Evolutionary conservation across 2,113 vertebrate genomes (phyloP).

Genomic region (Pseudorhombus dupliciocellatus): DNA sequence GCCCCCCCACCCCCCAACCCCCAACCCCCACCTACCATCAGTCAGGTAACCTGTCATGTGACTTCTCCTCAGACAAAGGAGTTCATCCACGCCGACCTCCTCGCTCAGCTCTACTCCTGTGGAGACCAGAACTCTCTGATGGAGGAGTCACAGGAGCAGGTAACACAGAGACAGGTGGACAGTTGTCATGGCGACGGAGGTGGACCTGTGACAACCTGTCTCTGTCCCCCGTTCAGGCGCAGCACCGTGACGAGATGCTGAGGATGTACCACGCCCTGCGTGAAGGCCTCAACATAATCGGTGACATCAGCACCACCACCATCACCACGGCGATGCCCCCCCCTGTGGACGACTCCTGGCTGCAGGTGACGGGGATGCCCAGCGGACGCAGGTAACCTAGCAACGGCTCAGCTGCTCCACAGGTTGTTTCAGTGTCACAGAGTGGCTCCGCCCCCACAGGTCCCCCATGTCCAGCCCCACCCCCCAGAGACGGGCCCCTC

Average conservation of each 20-base stretch:
- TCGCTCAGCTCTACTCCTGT: conserved; percentile 94
- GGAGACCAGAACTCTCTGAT: conserved; percentile 95
- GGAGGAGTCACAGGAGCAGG: conserved; percentile 94
- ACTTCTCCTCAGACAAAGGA: conserved; percentile 88
- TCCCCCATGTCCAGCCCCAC: conserved; percentile 97
- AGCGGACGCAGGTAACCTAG: conserved; percentile 74
- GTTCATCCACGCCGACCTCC: conserved; percentile 93
- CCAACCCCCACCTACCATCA: no score
- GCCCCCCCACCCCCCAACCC: no score
- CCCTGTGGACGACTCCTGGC: conserved; percentile 97
- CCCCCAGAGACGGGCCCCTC: conserved; percentile 92
- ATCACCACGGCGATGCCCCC: conserved; percentile 92
- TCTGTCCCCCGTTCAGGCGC: conserved; percentile 71
- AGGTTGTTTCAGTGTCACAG: neutral
- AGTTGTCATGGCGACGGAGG: neutral
- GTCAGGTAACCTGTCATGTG: neutral
- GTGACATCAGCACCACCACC: conserved; percentile 96
- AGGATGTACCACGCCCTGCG: conserved; percentile 94
- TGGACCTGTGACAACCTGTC: no score
- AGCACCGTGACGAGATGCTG: conserved; percentile 93
- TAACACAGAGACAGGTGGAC: conserved; percentile 78
- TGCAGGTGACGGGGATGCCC: conserved; percentile 87
- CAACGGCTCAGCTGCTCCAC: neutral
- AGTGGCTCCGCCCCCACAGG: conserved; percentile 70
- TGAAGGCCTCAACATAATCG: conserved; percentile 93